A percentile compares a stretch with the other conserved stretches of the same genome.
These are phyloP conservation scores for Sebastes taczanowskii DNA, from an alignment of 2,797 vertebrate genomes.

Conservation along the genomic window DNA sequence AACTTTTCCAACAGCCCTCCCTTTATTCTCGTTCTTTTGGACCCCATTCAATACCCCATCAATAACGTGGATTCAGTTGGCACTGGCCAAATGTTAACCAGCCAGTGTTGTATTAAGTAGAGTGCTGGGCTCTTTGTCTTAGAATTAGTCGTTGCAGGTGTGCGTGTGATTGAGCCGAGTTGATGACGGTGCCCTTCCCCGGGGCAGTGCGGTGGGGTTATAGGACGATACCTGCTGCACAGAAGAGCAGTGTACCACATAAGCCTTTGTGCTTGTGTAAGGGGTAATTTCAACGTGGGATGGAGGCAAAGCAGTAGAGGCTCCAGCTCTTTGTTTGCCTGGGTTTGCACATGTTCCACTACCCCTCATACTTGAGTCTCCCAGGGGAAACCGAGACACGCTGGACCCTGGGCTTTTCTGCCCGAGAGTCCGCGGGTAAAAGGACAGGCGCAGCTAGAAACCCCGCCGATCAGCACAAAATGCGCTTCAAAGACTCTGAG, in stretches of 20 bases:
- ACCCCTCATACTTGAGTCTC: conserved; percentile 38
- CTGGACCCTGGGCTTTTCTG: conserved; percentile 25
- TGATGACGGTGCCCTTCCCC: conserved; percentile 67
- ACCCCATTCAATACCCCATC: conserved; percentile 42
- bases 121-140: conserved; percentile 46
- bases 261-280: conserved; percentile 57
- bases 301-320: conserved; percentile 25
- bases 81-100: conserved; percentile 24
- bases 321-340: conserved; percentile 61
- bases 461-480: conserved; percentile 64
- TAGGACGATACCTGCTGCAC: conserved; percentile 48
- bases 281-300: conserved; percentile 55
- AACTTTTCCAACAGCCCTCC: conserved; percentile 32
- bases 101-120: conserved; percentile 26
- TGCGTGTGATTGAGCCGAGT: conserved; percentile 53
- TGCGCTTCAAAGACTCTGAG: conserved; percentile 44
- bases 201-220: conserved; percentile 48
- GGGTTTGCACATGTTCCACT: conserved; percentile 64
- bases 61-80: conserved; percentile 46
- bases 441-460: conserved; percentile 43
- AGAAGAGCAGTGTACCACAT: conserved; percentile 43
- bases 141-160: conserved; percentile 61
- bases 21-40: conserved; percentile 32
- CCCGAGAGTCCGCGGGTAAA: conserved; percentile 35
- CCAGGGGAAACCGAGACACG: conserved; percentile 26